A percentile compares a stretch with the other conserved stretches of the same genome.
These are phyloP conservation scores for Tinamus major DNA, from an alignment of 2,797 vertebrate species.

Conservation along the genomic window DNA sequence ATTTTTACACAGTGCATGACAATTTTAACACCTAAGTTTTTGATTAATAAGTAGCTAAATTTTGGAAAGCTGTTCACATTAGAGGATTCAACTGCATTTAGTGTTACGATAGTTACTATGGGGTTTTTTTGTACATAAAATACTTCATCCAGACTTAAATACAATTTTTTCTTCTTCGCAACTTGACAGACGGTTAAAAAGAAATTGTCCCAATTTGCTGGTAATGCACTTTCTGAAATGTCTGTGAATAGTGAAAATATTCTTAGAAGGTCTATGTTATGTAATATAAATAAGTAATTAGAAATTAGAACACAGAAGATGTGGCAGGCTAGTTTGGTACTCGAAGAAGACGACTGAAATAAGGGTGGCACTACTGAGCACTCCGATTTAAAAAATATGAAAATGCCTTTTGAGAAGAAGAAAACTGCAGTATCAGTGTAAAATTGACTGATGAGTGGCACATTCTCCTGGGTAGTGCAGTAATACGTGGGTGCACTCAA, in stretches of 20 bases:
- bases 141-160: too few species aligned
- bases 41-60: not conserved
- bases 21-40: not conserved
- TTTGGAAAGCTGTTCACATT: not conserved
- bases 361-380: not conserved
- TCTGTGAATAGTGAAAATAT: not conserved
- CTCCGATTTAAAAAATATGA: not conserved
- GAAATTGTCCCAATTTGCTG: not conserved
- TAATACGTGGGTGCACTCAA: not conserved
- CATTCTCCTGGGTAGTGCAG: not conserved
- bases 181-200: not conserved
- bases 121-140: not conserved
- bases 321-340: not conserved
- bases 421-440: not conserved
- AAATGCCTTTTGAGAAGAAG: rapidly evolving
- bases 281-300: not conserved
- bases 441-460: not conserved
- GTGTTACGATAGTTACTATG: not conserved
- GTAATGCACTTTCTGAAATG: not conserved
- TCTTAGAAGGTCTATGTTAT: not conserved
- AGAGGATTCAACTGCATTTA: not conserved
- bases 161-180: not conserved
- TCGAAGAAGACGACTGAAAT: not conserved
- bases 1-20: not conserved
- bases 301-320: not conserved